These are phyloP conservation scores for Eospalax fontanierii DNA, from an alignment of 2,797 vertebrate genomes.

Conservation along the genomic window DNA sequence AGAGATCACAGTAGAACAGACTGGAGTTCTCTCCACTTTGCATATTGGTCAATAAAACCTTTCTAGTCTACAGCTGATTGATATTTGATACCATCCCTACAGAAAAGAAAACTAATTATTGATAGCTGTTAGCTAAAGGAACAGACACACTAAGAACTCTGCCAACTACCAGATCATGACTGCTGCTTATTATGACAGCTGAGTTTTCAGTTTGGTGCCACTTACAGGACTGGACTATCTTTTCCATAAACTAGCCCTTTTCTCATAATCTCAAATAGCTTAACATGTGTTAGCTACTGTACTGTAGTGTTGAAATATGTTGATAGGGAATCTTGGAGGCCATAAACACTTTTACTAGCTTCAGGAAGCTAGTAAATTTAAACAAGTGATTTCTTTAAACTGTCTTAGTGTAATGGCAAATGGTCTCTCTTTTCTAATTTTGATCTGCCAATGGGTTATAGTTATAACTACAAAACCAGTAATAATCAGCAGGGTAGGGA, in stretches of 20 bases:
- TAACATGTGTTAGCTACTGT: constrained; percentile 46
- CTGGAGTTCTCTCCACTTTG: constrained; percentile 64
- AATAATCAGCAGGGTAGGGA: constrained; percentile 34
- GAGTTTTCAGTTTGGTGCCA: constrained; percentile 51
- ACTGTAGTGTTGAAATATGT: constrained; percentile 71
- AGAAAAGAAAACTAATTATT: constrained; percentile 45
- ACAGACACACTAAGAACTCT: constrained; percentile 12
- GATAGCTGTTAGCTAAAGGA: constrained; percentile 40
- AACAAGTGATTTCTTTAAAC: constrained; percentile 76
- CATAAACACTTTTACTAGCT: constrained; percentile 82
- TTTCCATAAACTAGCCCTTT: constrained; percentile 28
- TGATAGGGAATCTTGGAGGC: constrained; percentile 69
- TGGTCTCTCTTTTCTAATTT: constrained; percentile 69
- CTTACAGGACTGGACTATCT: neutral
- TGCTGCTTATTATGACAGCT: constrained; percentile 31
- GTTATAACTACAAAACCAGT: constrained; percentile 57
- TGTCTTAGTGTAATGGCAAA: constrained; percentile 69
- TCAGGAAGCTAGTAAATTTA: constrained; percentile 79
- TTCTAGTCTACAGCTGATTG: constrained; percentile 69
- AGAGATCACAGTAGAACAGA: constrained; percentile 53
- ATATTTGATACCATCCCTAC: constrained; percentile 70
- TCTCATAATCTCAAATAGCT: constrained; percentile 68
- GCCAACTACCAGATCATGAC: neutral
- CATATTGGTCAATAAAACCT: constrained; percentile 63
- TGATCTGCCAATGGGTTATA: constrained; percentile 65